Conservation (phyloP, 2,888 invertebrate genomes). For the Eilema depressum region DNA sequence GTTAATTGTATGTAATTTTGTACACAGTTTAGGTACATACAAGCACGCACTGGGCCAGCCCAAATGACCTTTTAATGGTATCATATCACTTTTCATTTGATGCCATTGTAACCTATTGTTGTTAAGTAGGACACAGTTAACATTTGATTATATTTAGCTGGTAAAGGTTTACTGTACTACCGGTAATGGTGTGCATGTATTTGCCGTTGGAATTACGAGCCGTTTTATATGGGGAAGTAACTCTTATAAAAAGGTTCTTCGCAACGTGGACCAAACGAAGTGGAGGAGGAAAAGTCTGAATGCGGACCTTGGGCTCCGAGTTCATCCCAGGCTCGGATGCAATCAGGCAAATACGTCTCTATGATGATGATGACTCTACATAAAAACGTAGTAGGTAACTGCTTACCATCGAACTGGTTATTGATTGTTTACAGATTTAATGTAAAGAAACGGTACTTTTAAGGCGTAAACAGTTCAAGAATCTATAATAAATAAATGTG, state of each 20-base stretch:
- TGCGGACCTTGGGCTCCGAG: too few relatives aligned
- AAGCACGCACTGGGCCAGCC: conserved; percentile 25
- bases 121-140: conserved; percentile 7
- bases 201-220: too few relatives aligned
- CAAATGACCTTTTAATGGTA: conserved; percentile 38
- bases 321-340: too few relatives aligned
- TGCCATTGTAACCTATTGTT: conserved; percentile 24
- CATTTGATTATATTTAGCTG: neutral
- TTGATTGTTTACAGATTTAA: neutral
- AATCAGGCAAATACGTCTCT: too few relatives aligned
- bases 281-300: too few relatives aligned
- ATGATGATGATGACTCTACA: too few relatives aligned
- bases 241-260: too few relatives aligned
- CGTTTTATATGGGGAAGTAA: too few relatives aligned
- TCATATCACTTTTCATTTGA: conserved; percentile 37
- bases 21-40: conserved; percentile 27
- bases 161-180: neutral
- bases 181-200: too few relatives aligned
- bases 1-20: conserved; percentile 54
- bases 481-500: neutral
- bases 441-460: neutral
- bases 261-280: too few relatives aligned
- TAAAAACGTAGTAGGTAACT: too few relatives aligned
- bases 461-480: neutral
- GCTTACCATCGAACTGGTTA: neutral